These are phyloP conservation scores for Acrossocheilus fasciatus DNA, from an alignment of 2,797 vertebrate genomes.

Conservation along the genomic window DNA sequence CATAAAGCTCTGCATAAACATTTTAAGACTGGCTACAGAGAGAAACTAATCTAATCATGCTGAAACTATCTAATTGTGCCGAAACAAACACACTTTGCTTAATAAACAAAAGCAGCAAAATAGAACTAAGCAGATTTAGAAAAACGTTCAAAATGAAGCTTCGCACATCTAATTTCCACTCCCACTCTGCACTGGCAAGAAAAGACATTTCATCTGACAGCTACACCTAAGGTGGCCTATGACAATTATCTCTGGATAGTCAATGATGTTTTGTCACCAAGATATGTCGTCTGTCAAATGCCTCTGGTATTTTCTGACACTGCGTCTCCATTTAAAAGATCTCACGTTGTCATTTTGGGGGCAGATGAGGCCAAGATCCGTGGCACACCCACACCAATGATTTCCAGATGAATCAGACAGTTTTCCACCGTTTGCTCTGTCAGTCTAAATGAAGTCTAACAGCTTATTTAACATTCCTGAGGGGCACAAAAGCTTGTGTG, in stretches of 20 bases:
- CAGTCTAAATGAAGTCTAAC: constrained; percentile 40
- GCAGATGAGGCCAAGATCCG: constrained; percentile 15
- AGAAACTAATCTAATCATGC: constrained; percentile 27
- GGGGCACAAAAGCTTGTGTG: constrained; percentile 27
- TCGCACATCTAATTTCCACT: constrained; percentile 39
- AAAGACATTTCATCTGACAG: constrained; percentile 7
- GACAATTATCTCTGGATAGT: constrained; percentile 32
- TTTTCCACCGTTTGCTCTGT: not conserved
- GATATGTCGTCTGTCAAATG: constrained; percentile 20
- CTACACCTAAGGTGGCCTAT: constrained; percentile 19
- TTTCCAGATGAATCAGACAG: constrained; percentile 18
- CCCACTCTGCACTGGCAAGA: constrained; percentile 3
- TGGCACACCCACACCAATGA: constrained; percentile 9
- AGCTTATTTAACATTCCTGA: constrained; percentile 43
- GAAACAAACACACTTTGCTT: constrained; percentile 26
- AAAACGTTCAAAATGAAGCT: not conserved
- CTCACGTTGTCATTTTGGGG: constrained; percentile 5
- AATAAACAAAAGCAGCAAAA: constrained; percentile 33
- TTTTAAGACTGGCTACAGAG: constrained; percentile 7
- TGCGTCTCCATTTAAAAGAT: constrained; percentile 8
- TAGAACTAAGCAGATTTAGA: constrained; percentile 35
- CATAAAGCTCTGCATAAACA: constrained; percentile 4
- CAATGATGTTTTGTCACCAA: constrained; percentile 27
- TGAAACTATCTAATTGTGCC: constrained; percentile 27
- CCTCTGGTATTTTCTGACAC: constrained; percentile 30